Conservation (phyloP, 2,113 vertebrate genomes). For the Nymphicus hollandicus region DNA sequence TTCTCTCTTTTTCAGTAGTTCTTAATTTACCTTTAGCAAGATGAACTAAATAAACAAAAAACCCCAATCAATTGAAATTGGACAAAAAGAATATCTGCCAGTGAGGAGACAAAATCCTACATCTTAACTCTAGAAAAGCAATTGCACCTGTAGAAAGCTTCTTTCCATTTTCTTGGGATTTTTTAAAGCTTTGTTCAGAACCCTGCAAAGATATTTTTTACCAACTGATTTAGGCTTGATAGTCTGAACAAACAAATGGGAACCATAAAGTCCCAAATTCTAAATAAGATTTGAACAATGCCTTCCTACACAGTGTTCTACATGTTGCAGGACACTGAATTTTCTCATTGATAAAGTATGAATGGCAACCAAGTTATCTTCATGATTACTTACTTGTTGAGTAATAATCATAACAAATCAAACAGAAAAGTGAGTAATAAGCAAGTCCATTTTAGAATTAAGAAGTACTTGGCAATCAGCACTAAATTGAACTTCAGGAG, state of each 20-base stretch:
- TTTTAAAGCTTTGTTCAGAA: not conserved
- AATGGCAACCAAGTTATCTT: not conserved
- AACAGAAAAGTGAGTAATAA: not conserved
- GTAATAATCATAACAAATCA: not conserved
- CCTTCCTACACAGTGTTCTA: not conserved
- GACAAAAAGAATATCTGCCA: not conserved
- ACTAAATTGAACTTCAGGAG: conserved; percentile 1
- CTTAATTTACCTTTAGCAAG: conserved; percentile 9
- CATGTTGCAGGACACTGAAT: not conserved
- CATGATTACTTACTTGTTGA: not conserved
- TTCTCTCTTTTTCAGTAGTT: not conserved
- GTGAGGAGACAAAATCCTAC: not conserved
- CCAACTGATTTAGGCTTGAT: not conserved
- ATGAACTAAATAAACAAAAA: conserved; percentile 5
- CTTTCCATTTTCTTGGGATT: not conserved
- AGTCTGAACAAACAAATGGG: not conserved
- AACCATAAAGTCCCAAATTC: not conserved
- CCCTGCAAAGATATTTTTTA: not conserved
- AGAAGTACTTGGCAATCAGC: conserved; percentile 18
- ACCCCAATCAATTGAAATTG: not conserved
- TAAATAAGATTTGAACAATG: not conserved
- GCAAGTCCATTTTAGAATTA: not conserved
- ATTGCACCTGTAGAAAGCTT: not conserved
- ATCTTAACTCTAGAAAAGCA: not conserved
- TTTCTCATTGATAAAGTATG: not conserved